These are phyloP conservation scores for Zootoca vivipara DNA, from an alignment of 2,113 vertebrate genomes.

Conservation along the genomic window DNA sequence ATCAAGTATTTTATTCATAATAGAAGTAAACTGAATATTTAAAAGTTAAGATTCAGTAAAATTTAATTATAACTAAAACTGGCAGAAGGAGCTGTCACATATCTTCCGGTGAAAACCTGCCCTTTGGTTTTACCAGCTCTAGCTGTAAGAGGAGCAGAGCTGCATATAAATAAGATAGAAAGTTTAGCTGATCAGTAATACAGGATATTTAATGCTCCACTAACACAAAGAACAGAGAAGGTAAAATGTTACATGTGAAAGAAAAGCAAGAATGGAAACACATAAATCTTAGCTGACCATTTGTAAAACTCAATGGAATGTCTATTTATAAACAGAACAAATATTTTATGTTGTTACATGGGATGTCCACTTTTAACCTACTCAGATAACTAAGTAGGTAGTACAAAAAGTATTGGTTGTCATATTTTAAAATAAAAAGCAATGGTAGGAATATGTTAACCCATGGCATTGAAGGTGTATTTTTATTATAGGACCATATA, in stretches of 20 bases:
- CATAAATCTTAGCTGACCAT: background rate
- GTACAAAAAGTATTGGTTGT: background rate
- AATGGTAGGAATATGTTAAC: background rate
- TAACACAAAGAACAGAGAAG: background rate
- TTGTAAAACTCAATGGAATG: background rate
- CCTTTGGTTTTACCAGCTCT: background rate
- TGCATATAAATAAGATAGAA: background rate
- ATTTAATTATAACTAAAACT: background rate
- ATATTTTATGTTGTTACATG: background rate
- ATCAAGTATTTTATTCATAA: background rate
- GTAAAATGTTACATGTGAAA: background rate
- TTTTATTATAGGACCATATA: background rate
- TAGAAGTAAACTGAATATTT: slow-evolving; percentile 34
- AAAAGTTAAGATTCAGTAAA: slow-evolving; percentile 11
- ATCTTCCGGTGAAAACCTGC: background rate
- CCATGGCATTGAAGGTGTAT: background rate
- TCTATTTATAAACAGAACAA: background rate
- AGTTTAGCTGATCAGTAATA: background rate
- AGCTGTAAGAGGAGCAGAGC: slow-evolving; percentile 22
- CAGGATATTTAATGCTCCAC: slow-evolving; percentile 8
- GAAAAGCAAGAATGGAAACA: background rate
- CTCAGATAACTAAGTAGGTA: background rate
- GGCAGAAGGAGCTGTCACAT: background rate
- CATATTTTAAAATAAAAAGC: background rate
- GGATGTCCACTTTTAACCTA: background rate